These are phyloP conservation scores for Diglossa brunneiventris DNA, from an alignment of 2,113 vertebrate species.

Conservation along the genomic window DNA sequence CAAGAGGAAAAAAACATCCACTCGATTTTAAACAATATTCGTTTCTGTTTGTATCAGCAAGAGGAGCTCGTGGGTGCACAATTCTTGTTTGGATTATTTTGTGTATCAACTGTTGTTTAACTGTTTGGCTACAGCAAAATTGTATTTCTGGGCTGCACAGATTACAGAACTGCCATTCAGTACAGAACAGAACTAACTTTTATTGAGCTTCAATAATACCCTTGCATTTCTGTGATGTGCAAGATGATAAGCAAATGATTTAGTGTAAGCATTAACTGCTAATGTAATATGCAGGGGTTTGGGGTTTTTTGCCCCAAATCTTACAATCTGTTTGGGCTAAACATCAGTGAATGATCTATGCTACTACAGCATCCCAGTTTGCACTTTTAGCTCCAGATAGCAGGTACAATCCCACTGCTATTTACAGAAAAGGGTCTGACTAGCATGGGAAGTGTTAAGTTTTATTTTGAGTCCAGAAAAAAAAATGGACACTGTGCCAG, in stretches of 20 bases:
- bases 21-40: slow-evolving; percentile 3
- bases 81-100: not conserved
- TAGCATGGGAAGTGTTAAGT: slow-evolving; percentile 42
- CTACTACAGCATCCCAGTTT: not conserved
- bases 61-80: not conserved
- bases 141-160: not conserved
- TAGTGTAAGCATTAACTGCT: not conserved
- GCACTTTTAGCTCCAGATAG: not conserved
- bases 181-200: slow-evolving; percentile 27
- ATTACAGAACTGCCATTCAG: slow-evolving; percentile 16
- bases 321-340: not conserved
- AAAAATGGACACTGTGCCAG: slow-evolving; percentile 36
- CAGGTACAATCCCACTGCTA: not conserved
- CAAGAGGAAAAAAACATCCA: not conserved
- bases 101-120: slow-evolving; percentile 15
- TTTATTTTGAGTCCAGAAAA: not conserved
- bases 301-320: not conserved
- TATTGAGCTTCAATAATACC: not conserved
- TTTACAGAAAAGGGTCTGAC: not conserved
- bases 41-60: slow-evolving; percentile 13
- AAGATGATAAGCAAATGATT: not conserved
- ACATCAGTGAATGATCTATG: not conserved
- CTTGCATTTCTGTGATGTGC: not conserved
- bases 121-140: not conserved
- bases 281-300: not conserved